phyloP scores from a whole-genome alignment of 2,888 invertebrate species.

The Phymatocera aterrima region DNA sequence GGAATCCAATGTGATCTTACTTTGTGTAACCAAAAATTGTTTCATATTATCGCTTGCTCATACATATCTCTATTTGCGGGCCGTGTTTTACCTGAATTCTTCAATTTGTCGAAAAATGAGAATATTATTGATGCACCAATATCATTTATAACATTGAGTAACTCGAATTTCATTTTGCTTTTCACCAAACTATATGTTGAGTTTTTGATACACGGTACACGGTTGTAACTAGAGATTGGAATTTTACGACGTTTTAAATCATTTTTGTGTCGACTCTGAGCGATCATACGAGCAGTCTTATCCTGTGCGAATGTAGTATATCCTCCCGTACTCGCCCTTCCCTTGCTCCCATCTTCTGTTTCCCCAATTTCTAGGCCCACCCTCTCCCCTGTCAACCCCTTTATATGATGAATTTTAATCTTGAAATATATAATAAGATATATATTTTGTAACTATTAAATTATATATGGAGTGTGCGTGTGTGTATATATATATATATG shows the following conservation, averaged over 20 bases:
- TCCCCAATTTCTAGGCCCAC: background rate
- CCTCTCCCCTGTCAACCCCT: slow-evolving; percentile 40
- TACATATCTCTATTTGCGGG: too few species aligned
- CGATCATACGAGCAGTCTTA: slow-evolving; percentile 8
- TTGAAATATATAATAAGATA: slow-evolving; percentile 59
- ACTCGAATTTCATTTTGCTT: background rate
- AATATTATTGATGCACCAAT: background rate
- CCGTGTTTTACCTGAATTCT: too few species aligned
- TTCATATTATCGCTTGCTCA: background rate
- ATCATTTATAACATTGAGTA: background rate
- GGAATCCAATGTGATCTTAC: background rate
- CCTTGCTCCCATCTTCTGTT: slow-evolving; percentile 25
- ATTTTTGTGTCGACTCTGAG: background rate
- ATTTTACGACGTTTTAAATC: background rate
- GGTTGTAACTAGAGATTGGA: slow-evolving; percentile 44
- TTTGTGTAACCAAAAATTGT: background rate
- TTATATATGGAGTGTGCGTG: slow-evolving; percentile 72
- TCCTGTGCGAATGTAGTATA: slow-evolving; percentile 22
- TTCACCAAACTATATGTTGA: background rate
- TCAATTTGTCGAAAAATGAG: too few species aligned
- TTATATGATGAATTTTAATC: slow-evolving; percentile 66
- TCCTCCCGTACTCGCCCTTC: background rate
- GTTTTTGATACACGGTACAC: slow-evolving; percentile 31
- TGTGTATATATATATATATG: slow-evolving; percentile 70
- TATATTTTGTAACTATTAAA: slow-evolving; percentile 73